Evolutionary conservation across 2,113 vertebrate species (phyloP), one percentile per base, ranked within the genome.

Genomic region (Salvelinus fontinalis): DNA sequence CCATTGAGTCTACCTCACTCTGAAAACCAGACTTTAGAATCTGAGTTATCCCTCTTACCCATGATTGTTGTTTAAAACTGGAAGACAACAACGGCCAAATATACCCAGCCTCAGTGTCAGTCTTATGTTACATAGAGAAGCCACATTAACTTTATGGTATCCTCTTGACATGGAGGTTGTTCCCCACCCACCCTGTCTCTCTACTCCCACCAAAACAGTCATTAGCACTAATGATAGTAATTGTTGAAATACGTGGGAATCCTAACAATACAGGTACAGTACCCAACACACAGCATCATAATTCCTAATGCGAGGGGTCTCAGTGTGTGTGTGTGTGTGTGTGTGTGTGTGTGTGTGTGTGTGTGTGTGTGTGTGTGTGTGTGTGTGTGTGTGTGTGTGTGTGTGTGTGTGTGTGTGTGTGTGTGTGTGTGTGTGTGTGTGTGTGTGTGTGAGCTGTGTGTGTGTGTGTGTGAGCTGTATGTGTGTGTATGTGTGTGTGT

Each of bases 181-280:
- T 14, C 22, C 65, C 65, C 65, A 67, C 27, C 65, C 65, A 68
- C 66, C 29, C 66, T 34, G 67, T 34, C 16, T 34, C 67, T 68
- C 27, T 9, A 16, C 67, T 34, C 31, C 31, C 67, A 68, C 29
- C 29, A 68, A 68, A 68, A 68, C 67, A 68, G 29, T 12, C 31
- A 68, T 68, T 68, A 68, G 67, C 67, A 31, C 16, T 68, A 68
- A 68, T 68, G 29, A 68, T 39, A 39, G 66, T 68, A 31, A 68
- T 68, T 39, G 66, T 14, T n/a, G 29, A 34, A 39, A 20, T 68
- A 16, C 18, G 66, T 39, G 27, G 7, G 31, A 68, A 34, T 34
- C 67, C 31, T 18, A 68, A 34, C 14, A 39, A 68, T 34, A 29
- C 12, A 34, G 18, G 67, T 27, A 68, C 31, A 34, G 31, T 1